Evolutionary conservation across 37 sponge, comb jelly and placozoan species (phyloP).

Genomic region (Ianthella basta): DNA sequence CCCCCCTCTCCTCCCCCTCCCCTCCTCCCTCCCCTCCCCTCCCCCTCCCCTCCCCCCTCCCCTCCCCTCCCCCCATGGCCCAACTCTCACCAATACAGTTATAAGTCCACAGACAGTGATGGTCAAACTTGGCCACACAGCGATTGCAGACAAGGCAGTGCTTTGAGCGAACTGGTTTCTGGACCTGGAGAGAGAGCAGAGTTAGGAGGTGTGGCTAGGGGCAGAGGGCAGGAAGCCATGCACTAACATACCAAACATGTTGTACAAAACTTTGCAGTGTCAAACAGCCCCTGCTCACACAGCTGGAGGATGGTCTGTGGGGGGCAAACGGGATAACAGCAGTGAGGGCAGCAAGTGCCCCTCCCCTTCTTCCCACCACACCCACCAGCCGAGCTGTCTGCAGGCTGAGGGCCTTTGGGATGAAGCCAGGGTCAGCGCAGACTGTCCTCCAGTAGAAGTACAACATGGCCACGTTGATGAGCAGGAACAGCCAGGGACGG

Average conservation of each 20-base stretch:
- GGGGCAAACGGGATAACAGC: not conserved
- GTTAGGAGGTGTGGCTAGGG: not conserved
- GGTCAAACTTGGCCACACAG: conserved; percentile 95
- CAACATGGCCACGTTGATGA: conserved; percentile 27
- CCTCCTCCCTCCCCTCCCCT: too few relatives aligned
- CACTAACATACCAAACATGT: conserved; percentile 76
- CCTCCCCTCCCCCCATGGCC: too few relatives aligned
- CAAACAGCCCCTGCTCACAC: conserved; percentile 73
- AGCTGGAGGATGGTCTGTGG: conserved; percentile 60
- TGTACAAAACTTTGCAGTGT: conserved; percentile 70
- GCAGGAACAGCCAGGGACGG: conserved; percentile 24
- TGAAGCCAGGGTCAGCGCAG: conserved; percentile 71
- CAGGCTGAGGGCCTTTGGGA: conserved; percentile 29
- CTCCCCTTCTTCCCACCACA: not conserved
- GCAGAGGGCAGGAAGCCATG: not conserved
- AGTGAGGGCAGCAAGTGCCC: not conserved
- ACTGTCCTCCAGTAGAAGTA: conserved; percentile 44
- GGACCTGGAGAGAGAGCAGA: conserved; percentile 43
- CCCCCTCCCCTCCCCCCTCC: too few relatives aligned
- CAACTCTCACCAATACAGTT: conserved; percentile 94
- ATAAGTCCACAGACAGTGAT: conserved; percentile 95
- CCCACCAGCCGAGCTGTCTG: conserved; percentile 48
- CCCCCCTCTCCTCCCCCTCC: too few relatives aligned
- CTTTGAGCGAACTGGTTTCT: conserved; percentile 89
- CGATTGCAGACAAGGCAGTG: conserved; percentile 92